Conservation (phyloP, 2,797 vertebrate genomes). For the Eurystomus glaucurus region DNA sequence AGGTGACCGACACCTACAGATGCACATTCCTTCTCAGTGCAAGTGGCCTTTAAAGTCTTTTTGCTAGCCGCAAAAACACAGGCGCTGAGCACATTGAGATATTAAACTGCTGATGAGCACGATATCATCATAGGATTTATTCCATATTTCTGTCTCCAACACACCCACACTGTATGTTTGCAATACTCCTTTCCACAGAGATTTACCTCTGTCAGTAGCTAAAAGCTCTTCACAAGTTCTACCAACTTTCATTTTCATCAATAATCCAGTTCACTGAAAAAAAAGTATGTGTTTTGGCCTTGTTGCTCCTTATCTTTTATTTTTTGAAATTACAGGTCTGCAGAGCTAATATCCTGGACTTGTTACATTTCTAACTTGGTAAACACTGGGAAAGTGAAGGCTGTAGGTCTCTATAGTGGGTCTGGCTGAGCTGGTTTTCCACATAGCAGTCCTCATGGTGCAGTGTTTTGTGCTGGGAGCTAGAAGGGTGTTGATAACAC, state of each 20-base stretch:
- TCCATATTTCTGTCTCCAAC: not conserved
- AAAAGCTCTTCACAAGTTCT: not conserved
- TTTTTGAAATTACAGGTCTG: not conserved
- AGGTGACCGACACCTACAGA: not conserved
- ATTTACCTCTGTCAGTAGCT: not conserved
- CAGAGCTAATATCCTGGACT: not conserved
- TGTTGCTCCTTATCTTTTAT: not conserved
- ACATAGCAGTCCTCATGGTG: too few species aligned
- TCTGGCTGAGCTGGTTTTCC: too few species aligned
- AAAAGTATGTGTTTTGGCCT: not conserved
- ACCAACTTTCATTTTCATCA: not conserved
- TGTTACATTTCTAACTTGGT: not conserved
- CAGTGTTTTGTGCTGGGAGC: too few species aligned
- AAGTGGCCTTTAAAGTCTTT: not conserved
- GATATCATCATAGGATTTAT: not conserved
- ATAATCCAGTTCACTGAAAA: not conserved
- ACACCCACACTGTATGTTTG: not conserved
- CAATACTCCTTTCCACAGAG: not conserved
- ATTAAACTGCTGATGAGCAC: not conserved
- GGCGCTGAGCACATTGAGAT: not conserved
- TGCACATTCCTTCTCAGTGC: not conserved
- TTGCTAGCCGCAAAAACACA: not conserved
- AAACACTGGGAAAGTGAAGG: not conserved
- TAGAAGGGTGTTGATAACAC: too few species aligned
- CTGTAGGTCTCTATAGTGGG: not conserved